Conservation (phyloP, 1,140 invertebrate species). For the Orchesella cincta region DNA sequence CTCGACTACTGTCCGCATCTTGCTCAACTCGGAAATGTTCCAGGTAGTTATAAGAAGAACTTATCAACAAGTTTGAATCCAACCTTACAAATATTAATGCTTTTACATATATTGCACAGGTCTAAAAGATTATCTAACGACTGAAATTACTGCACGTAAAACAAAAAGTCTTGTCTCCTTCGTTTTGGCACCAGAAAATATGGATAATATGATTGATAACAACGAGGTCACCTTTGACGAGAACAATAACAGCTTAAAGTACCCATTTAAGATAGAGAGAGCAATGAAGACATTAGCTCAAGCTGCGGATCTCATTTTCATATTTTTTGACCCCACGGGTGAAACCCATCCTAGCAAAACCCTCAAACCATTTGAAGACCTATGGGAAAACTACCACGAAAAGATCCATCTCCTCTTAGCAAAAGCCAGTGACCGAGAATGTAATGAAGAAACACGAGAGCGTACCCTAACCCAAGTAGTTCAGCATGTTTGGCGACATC, state of each 20-base stretch:
- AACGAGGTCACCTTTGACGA: background rate
- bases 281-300: background rate
- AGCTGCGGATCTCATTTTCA: constrained; percentile 1
- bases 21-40: background rate
- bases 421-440: background rate
- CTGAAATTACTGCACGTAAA: background rate
- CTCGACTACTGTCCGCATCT: constrained; percentile 13
- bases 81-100: background rate
- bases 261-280: background rate
- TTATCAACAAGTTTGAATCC: background rate
- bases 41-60: background rate
- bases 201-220: background rate
- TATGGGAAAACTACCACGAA: background rate
- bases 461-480: background rate
- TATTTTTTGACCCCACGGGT: constrained; percentile 6
- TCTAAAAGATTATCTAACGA: constrained; percentile 1
- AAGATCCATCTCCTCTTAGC: background rate
- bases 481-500: background rate
- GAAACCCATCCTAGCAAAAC: background rate
- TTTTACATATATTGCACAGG: background rate
- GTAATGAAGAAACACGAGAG: background rate
- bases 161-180: constrained; percentile 9
- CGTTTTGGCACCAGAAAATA: constrained; percentile 9
- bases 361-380: background rate
- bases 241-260: background rate